These are phyloP conservation scores for Pogonognathellus flavescens DNA, from an alignment of 1,140 invertebrate species.

Conservation along the genomic window DNA sequence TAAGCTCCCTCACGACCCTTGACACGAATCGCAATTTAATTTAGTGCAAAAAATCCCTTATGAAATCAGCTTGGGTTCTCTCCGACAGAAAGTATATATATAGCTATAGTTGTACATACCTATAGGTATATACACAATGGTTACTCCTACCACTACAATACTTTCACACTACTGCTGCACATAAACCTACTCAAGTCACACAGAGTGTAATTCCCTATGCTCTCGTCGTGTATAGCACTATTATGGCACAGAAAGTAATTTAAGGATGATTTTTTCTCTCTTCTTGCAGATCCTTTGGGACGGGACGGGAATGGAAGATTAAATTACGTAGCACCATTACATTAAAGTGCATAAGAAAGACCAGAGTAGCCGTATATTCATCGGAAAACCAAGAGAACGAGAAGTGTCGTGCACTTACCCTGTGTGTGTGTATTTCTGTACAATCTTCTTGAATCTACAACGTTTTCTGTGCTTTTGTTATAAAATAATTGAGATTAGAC, in stretches of 20 bases:
- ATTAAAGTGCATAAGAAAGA: slow-evolving; percentile 13
- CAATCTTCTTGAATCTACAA: too few relatives aligned
- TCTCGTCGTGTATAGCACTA: neutral
- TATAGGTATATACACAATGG: neutral
- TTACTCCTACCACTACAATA: too few relatives aligned
- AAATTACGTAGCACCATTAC: slow-evolving; percentile 42
- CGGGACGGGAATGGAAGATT: slow-evolving; percentile 15
- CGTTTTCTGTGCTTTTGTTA: neutral
- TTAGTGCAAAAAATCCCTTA: slow-evolving; percentile 34
- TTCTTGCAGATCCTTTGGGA: slow-evolving; percentile 35
- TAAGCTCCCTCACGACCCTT: slow-evolving; percentile 33
- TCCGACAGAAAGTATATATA: too few relatives aligned
- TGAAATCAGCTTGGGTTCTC: slow-evolving; percentile 26
- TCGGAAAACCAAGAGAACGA: neutral
- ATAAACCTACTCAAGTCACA: neutral
- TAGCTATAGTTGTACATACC: neutral
- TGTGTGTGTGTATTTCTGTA: neutral
- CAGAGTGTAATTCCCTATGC: slow-evolving; percentile 29
- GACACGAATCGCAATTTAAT: slow-evolving; percentile 45
- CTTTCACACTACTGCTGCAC: too few relatives aligned
- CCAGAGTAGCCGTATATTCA: neutral
- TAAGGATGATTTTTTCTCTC: slow-evolving; percentile 39
- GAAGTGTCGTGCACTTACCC: slow-evolving; percentile 8
- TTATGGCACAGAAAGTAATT: slow-evolving; percentile 36
- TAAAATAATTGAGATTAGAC: neutral